Percentiles rank a stretch among this genome's conserved stretches.
Evolutionary conservation across 2,888 invertebrate genomes (phyloP).

Genomic region (Ditula angustiorana): DNA sequence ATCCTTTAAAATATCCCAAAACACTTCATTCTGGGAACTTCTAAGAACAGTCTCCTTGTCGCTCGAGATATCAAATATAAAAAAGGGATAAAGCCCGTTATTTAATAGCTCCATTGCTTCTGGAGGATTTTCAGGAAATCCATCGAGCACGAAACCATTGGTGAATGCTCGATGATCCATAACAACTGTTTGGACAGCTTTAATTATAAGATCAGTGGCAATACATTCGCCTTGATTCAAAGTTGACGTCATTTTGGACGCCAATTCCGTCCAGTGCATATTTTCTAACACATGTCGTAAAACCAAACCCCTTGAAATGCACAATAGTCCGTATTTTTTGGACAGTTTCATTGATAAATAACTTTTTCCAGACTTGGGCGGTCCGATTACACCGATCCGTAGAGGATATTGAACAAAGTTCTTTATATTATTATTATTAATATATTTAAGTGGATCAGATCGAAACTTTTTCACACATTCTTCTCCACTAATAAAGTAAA

Average conservation of each 20-base stretch:
- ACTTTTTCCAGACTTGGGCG: constrained; percentile 87
- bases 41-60: constrained; percentile 63
- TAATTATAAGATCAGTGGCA: constrained; percentile 73
- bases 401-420: constrained; percentile 80
- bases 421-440: constrained; percentile 66
- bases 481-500: constrained; percentile 85
- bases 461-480: constrained; percentile 80
- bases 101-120: constrained; percentile 80
- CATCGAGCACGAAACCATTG: constrained; percentile 87
- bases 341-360: constrained; percentile 82
- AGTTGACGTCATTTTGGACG: constrained; percentile 64
- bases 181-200: constrained; percentile 80
- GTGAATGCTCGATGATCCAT: constrained; percentile 77
- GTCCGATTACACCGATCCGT: constrained; percentile 85
- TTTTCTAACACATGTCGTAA: constrained; percentile 77
- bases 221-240: constrained; percentile 74
- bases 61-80: constrained; percentile 82
- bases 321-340: constrained; percentile 80
- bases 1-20: constrained; percentile 60
- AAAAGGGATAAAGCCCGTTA: constrained; percentile 83
- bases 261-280: constrained; percentile 81
- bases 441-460: constrained; percentile 84
- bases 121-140: constrained; percentile 82
- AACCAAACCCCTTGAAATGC: constrained; percentile 83
- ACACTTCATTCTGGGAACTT: constrained; percentile 71